Base-by-base conservation (phyloP, 35 echinoderm and acorn worm species). In the Chiridota heheva region DNA sequence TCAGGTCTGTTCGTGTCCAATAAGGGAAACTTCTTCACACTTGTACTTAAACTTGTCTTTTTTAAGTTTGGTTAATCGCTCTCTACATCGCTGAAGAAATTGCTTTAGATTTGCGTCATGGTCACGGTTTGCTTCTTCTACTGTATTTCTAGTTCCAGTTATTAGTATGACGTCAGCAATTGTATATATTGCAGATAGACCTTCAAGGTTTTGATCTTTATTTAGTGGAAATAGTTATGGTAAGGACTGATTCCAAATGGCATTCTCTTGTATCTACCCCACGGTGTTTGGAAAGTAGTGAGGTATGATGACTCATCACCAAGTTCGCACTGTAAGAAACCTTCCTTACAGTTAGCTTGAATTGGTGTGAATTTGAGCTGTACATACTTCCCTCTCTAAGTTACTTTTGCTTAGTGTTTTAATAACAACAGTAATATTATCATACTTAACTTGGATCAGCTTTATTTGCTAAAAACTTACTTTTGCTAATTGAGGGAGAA, bases 261-360 rank as follows among this genome's bases (percentile, higher is more conserved):
- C 42, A 84, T 49, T 36, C 82, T 39, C 4, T 57, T n/a, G 42
- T 73, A 74, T 15, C 69, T 56, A 24, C 83, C 83, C 63, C 83
- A 78, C 31, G 77, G 86, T 8, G 86, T 73, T 44, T 91, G 89
- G 66, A 91, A 91, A 1, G 68, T 84, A 20, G 87, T 90, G 0
- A 84, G 43, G 26, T 44, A 62, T 6, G 40, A 75, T n/a, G 80
- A 84, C 31, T 85, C 81, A 40, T 4, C 58, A 71, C 82, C 86
- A 40, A 88, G 36, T 72, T 72, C 66, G 42, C 67, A 58, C 43
- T 81, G 70, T 4, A 84, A 47, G 44, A 84, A 69, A 5, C 66
- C 66, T 68, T 53, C 81, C 28, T 56, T 58, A 37, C 20, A 79
- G 36, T 84, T 63, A 25, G 70, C 82, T n/a, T n/a, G n/a, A n/a